Base-by-base conservation (phyloP, 2,113 vertebrate genomes). In the Tonatia bakeri region DNA sequence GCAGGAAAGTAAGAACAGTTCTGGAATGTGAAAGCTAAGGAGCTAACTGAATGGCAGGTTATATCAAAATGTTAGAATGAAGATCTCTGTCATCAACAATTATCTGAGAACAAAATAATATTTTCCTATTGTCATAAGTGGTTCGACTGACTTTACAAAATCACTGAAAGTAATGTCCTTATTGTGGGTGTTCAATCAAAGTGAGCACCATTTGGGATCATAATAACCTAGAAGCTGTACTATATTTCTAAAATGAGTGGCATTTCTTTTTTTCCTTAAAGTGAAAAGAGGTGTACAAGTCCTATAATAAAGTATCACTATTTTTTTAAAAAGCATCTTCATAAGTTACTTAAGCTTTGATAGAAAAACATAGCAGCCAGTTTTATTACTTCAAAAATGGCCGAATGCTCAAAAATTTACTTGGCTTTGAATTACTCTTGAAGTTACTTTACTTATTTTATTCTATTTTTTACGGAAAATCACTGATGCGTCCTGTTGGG, bases 31-130 rank as follows among this genome's bases (percentile, higher is more conserved):
- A 92, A 96, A 97, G 93, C 59, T 36, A 91, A 75, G 77, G 95
- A 92, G 67, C 94, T 98, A 97, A 97, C 4, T 97, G 97, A 96
- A 97, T 87, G 52, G 40, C 91, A 90, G 94, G 28, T 91, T 98
- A 96, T 69, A 95, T 91, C 61, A 96, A 91, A 97, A 96, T 13
- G 40, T 86, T 64, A 97, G 80, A 76, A 40, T 64, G 91, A 77
- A 96, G 70, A 73, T 59, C 26, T 10, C 36, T 50, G 11, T 56
- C 81, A 94, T 47, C 92, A 96, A 97, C 87, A 97, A 93, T 65
- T 43, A 52, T 87, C 19, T 92, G 69, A 97, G 92, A 72, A 61
- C 52, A 87, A 98, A 96, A 65, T 59, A 59, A 7, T 3, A 31
- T 91, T 40, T 87, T 91, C 28, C 17, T 79, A 72, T 82, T 38